These are phyloP conservation scores for Drosophila yooni DNA, from an alignment of 2,888 invertebrate genomes.

Conservation along the genomic window DNA sequence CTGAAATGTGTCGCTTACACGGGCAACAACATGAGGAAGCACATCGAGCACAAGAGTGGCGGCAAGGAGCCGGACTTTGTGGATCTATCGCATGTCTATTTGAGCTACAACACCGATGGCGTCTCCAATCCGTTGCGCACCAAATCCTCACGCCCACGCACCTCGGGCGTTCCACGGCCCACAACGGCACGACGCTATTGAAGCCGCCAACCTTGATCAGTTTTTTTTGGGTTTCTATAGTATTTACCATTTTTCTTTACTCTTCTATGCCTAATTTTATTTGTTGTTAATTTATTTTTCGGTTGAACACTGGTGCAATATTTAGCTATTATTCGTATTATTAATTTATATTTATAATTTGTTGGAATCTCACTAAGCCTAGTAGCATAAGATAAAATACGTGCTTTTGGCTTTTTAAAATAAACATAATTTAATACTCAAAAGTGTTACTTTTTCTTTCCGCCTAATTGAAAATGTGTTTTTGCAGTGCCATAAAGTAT, in stretches of 20 bases:
- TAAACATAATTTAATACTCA: slow-evolving; percentile 45
- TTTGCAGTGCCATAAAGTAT: slow-evolving; percentile 4
- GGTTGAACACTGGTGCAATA: slow-evolving; percentile 74
- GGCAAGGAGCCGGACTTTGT: slow-evolving; percentile 86
- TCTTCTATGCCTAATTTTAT: slow-evolving; percentile 34
- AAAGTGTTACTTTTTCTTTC: not conserved
- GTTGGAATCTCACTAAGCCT: slow-evolving; percentile 49
- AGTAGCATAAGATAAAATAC: slow-evolving; percentile 32
- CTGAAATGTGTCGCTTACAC: slow-evolving; percentile 99
- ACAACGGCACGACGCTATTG: slow-evolving; percentile 85
- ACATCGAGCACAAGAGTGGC: slow-evolving; percentile 84
- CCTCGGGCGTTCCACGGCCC: slow-evolving; percentile 86
- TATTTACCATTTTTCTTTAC: slow-evolving; percentile 64
- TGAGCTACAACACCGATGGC: slow-evolving; percentile 88
- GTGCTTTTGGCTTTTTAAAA: slow-evolving; percentile 74
- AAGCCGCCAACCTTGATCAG: slow-evolving; percentile 52
- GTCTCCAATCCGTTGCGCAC: slow-evolving; percentile 86
- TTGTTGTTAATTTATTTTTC: slow-evolving; percentile 72
- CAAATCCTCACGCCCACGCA: slow-evolving; percentile 86
- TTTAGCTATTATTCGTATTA: slow-evolving; percentile 29
- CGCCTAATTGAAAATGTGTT: not conserved
- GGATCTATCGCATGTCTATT: slow-evolving; percentile 89
- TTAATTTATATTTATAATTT: slow-evolving; percentile 49
- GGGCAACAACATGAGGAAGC: slow-evolving; percentile 98
- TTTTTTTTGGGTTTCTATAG: slow-evolving; percentile 68